Conservation (phyloP, 2,113 vertebrate species). For the Varanus salvator region DNA sequence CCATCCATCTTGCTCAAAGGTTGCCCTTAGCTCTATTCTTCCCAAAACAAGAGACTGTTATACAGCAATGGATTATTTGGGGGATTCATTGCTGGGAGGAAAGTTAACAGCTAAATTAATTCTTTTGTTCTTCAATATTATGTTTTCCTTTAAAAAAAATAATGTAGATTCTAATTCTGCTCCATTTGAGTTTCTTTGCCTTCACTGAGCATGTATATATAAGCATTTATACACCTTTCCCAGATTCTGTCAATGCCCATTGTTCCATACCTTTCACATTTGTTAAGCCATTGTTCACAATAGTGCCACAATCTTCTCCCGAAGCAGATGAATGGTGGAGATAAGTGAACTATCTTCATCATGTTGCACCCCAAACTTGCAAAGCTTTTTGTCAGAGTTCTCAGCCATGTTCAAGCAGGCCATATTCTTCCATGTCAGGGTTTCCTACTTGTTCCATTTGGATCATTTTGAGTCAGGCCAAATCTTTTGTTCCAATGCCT, state of each 20-base stretch:
- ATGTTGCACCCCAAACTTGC: slow-evolving; percentile 42
- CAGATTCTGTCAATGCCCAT: slow-evolving; percentile 47
- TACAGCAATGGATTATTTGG: slow-evolving; percentile 57
- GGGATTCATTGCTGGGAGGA: slow-evolving; percentile 38
- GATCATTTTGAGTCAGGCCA: slow-evolving; percentile 22
- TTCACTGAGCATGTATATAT: slow-evolving; percentile 47
- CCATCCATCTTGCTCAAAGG: slow-evolving; percentile 60
- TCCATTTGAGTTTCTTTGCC: slow-evolving; percentile 53
- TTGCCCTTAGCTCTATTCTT: slow-evolving; percentile 59
- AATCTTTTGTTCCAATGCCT: slow-evolving; percentile 30
- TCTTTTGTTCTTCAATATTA: slow-evolving; percentile 46
- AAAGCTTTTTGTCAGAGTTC: slow-evolving; percentile 36
- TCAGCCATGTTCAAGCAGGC: slow-evolving; percentile 38
- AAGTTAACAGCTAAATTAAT: slow-evolving; percentile 48
- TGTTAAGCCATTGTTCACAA: slow-evolving; percentile 68
- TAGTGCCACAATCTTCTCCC: slow-evolving; percentile 62
- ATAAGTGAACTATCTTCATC: slow-evolving; percentile 54
- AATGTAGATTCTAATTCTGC: slow-evolving; percentile 42
- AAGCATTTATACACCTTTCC: slow-evolving; percentile 55
- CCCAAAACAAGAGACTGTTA: slow-evolving; percentile 63
- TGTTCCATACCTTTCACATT: slow-evolving; percentile 61
- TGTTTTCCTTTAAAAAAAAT: slow-evolving; percentile 50
- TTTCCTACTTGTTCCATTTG: slow-evolving; percentile 39
- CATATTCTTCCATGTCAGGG: slow-evolving; percentile 30
- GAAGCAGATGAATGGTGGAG: slow-evolving; percentile 50